Percentiles rank a stretch among this genome's conserved stretches.
phyloP scores from a whole-genome alignment of 1,140 invertebrate genomes.

The Belonocnema kinseyi region DNA sequence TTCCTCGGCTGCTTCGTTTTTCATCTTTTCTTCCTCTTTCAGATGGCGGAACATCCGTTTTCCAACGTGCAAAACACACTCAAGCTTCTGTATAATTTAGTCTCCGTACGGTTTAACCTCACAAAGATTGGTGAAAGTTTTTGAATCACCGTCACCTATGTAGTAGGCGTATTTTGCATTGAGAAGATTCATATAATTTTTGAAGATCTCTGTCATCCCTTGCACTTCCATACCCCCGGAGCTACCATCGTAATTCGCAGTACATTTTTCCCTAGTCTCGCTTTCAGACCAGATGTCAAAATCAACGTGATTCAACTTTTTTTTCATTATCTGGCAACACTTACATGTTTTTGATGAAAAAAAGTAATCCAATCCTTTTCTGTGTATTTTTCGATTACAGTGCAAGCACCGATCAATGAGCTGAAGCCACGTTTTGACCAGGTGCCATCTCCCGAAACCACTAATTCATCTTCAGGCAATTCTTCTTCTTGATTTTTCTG shows the following conservation, averaged over 20 bases:
- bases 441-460: too few species aligned
- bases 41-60: conserved; percentile 4
- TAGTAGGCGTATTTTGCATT: too few species aligned
- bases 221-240: too few species aligned
- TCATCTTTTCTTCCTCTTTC: too few species aligned
- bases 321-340: too few species aligned
- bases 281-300: background rate
- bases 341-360: conserved; percentile 40
- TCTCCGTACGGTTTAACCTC: background rate
- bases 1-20: too few species aligned
- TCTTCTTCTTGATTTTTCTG: conserved; percentile 36
- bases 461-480: conserved; percentile 39
- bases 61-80: conserved; percentile 5
- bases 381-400: too few species aligned
- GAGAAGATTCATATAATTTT: too few species aligned
- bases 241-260: too few species aligned
- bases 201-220: too few species aligned
- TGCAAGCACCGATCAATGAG: conserved; percentile 52
- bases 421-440: conserved; percentile 49
- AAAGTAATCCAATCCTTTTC: too few species aligned
- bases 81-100: background rate
- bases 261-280: background rate
- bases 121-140: background rate
- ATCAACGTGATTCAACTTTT: background rate
- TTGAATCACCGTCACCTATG: too few species aligned